Evolutionary conservation across 2,113 vertebrate genomes (phyloP), one percentile per base, ranked within the genome.

Genomic region (Pagrus major): DNA sequence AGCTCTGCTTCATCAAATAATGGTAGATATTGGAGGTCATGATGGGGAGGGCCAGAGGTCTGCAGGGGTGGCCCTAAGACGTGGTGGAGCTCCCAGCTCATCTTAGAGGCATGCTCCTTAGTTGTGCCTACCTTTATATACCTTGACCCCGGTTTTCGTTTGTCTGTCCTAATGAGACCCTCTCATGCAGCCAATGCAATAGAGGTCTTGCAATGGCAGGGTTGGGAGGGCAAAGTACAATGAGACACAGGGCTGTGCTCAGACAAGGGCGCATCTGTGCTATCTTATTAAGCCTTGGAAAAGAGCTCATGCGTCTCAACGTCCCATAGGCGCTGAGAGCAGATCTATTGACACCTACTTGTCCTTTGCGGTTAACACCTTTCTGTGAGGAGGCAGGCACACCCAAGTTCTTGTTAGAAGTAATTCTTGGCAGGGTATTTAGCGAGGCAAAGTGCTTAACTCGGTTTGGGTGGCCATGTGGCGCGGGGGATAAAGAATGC

Each of bases 121-220:
- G 95, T 92, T 94, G 94, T 73, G 96, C 95, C 95, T 96, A 97
- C 95, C 95, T 98, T 99, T 98, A 97, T 97, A 96, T 96, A 97
- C 96, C 96, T 96, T 97, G 97, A 99, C 97, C 98, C 96, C 94
- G 95, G 96, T 97, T 98, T 98, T 97, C 95, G 92, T 96, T 96
- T 95, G 96, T 95, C 95, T 95, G 95, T 95, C 96, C 95, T 99
- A 99, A 99, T 99, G 97, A 99, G 96, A 95, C 94, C 93, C 93
- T 94, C 89, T 91, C 91, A 91, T 89, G 86, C 87, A 88, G 86
- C 90, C 90, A 70, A 42, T 75, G 93, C 89, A 83, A 88, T 88
- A 78, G 89, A 78, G 90, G 92, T 91, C 91, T 90, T 83, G 92
- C 86, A 86, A 52, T 91, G 92, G 85, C 84, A 86, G 89, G 88